Base-by-base conservation (phyloP, 2,797 vertebrate genomes). In the Gallirallus australis region DNA sequence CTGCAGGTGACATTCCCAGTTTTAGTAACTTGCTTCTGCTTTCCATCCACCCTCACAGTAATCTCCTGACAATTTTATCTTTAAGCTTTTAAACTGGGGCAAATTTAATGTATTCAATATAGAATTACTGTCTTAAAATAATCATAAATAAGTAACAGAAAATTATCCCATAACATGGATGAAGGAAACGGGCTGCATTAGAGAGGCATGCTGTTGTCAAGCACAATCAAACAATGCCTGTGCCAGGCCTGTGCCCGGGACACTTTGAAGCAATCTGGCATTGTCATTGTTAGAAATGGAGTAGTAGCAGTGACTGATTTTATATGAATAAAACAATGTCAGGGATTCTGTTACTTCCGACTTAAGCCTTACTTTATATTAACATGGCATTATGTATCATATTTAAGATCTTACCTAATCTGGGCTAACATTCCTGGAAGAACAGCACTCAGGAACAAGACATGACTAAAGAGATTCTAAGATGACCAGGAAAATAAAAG, bases 181-280 rank as follows among this genome's bases (percentile, higher is more conserved):
- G 56, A 14, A 80, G 30, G 9, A 84, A 59, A 80, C 25, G 6
- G 27, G 16, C 37, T 75, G 11, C 31, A 15, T 59, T 40, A 60
- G 20, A 21, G 31, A 57, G 19, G 40, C 39, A 19, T 27, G 19
- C 6, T 0, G 0, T 15, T 56, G 25, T 21, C n/a, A 80, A 59
- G 6, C 25, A 8, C 37, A 57, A 17, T 30, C 16, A 19, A 66
- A 63, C 18, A 40, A 15, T 39, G 37, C 18, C 17, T 64, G 45
- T 84, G 27, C 18, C 45, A 80, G 56, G 30, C 11, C 45, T 47
- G 5, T 39, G 28, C 9, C 23, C 3, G 3, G 50, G 35, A 57
- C 16, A 6, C 18, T 56, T 73, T 24, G n/a, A 59, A 52, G 18
- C 6, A 75, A 53, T 21, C 31, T 60, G 69, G 31, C 39, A 53